Evolutionary conservation across 2,113 vertebrate species (phyloP).

Genomic region (Amblyopsis rosae): DNA sequence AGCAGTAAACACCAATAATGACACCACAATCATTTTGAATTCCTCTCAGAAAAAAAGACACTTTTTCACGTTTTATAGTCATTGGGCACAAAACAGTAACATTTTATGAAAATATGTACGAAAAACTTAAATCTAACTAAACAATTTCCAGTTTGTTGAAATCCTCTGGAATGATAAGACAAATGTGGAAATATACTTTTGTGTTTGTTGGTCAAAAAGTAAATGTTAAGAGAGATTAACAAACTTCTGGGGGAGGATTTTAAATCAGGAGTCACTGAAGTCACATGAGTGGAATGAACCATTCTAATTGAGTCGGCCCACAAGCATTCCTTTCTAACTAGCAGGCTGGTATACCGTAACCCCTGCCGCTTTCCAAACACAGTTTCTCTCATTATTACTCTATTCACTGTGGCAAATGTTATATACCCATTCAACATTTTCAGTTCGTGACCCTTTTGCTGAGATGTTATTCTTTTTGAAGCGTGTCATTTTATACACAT

Average conservation of each 20-base stretch:
- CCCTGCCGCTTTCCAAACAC: constrained; percentile 45
- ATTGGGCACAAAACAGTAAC: constrained; percentile 65
- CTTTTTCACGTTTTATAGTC: constrained; percentile 56
- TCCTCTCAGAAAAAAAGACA: constrained; percentile 52
- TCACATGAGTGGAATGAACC: constrained; percentile 70
- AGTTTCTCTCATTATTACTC: constrained; percentile 53
- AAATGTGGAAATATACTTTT: constrained; percentile 61
- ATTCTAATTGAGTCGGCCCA: constrained; percentile 58
- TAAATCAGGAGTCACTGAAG: constrained; percentile 62
- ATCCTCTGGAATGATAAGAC: constrained; percentile 66
- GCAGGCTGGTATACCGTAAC: constrained; percentile 47
- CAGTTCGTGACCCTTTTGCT: constrained; percentile 41
- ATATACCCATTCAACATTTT: constrained; percentile 35
- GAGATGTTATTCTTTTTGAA: constrained; percentile 34
- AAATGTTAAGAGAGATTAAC: constrained; percentile 43
- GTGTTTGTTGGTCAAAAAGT: constrained; percentile 57
- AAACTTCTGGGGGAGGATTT: constrained; percentile 49
- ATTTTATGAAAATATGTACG: constrained; percentile 18
- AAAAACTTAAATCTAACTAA: constrained; percentile 5
- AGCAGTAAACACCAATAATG: constrained; percentile 66
- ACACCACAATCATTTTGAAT: constrained; percentile 34
- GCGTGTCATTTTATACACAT: constrained; percentile 60
- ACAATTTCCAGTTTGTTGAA: constrained; percentile 39
- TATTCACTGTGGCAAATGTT: constrained; percentile 55
- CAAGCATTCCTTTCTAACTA: constrained; percentile 53